Conservation (phyloP, 1,140 invertebrate genomes). For the Eubasilissa regina region DNA sequence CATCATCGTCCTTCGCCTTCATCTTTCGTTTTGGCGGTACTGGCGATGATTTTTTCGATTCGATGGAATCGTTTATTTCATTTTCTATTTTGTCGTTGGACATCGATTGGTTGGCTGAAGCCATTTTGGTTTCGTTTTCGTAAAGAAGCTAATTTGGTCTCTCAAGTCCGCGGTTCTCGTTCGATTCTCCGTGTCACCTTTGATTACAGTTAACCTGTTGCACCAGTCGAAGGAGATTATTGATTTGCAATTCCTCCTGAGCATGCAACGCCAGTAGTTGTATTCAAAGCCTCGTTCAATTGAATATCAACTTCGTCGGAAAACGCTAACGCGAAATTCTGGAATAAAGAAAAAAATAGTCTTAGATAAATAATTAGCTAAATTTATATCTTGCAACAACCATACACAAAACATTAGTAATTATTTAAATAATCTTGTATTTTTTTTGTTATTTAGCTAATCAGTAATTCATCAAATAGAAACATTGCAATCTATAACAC, state of each 20-base stretch:
- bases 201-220: not conserved
- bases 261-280: not conserved
- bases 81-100: slow-evolving; percentile 43
- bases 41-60: slow-evolving; percentile 23
- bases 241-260: not conserved
- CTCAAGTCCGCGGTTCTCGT: slow-evolving; percentile 52
- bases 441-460: no score
- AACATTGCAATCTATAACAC: no score
- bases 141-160: slow-evolving; percentile 48
- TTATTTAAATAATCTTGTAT: no score
- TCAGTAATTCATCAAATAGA: no score
- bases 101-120: slow-evolving; percentile 41
- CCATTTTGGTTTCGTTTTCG: slow-evolving; percentile 49
- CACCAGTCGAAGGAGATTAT: not conserved
- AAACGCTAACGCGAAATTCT: slow-evolving; percentile 25
- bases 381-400: no score
- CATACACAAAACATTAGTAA: no score
- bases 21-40: slow-evolving; percentile 37
- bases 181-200: slow-evolving; percentile 21
- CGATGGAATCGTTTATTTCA: slow-evolving; percentile 17
- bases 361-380: not conserved
- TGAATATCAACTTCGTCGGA: not conserved
- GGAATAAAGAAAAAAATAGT: slow-evolving; percentile 1
- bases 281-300: not conserved
- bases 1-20: slow-evolving; percentile 25